Percentiles rank a stretch among this genome's conserved stretches.
These are phyloP conservation scores for Sterrhoptilus dennistouni DNA, from an alignment of 2,113 vertebrate genomes.

Conservation along the genomic window DNA sequence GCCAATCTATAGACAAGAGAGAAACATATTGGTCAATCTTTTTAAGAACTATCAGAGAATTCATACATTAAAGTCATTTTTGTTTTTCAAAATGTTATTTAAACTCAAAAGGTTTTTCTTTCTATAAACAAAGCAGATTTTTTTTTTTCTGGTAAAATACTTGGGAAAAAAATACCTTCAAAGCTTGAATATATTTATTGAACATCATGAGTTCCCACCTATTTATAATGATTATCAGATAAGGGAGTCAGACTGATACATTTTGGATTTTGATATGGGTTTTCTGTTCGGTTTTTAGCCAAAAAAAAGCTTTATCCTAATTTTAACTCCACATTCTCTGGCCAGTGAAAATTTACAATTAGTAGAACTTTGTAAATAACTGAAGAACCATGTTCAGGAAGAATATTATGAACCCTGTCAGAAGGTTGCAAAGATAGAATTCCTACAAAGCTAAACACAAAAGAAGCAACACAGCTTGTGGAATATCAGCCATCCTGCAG, in stretches of 20 bases:
- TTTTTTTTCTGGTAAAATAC: neutral
- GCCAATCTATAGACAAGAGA: neutral
- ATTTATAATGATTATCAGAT: neutral
- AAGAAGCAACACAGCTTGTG: fast-evolving
- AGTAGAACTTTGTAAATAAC: neutral
- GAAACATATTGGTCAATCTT: neutral
- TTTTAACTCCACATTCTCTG: neutral
- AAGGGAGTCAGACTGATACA: neutral
- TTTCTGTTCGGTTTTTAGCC: too few relatives aligned
- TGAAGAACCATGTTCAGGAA: neutral
- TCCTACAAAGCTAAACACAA: fast-evolving
- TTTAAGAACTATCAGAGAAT: neutral
- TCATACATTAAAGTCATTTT: neutral
- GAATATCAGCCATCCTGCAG: neutral
- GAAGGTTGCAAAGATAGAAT: neutral
- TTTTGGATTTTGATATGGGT: neutral
- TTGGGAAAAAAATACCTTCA: neutral
- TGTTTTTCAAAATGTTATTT: neutral
- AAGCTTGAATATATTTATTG: neutral
- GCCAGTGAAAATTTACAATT: neutral
- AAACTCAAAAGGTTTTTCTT: neutral
- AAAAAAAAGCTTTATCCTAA: neutral
- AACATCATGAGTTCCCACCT: neutral
- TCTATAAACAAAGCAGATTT: neutral
- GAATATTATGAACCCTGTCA: neutral